Evolutionary conservation across 2,888 invertebrate species (phyloP).

Genomic region (Caenorhabditis parvicauda): DNA sequence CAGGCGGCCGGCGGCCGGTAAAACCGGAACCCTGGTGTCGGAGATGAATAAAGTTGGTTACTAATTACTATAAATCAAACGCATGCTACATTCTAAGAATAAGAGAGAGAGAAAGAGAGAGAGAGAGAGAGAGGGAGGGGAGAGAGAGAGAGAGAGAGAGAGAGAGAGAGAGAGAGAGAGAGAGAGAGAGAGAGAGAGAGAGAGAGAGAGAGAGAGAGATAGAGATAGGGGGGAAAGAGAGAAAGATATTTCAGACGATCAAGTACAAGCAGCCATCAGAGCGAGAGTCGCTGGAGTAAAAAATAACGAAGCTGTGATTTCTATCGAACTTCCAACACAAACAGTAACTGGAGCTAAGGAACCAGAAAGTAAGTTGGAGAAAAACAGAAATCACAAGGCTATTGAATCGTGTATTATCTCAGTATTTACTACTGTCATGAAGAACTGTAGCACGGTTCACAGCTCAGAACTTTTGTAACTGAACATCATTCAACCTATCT

Average conservation of each 20-base stretch:
- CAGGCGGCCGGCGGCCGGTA: neutral
- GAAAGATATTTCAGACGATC: slow-evolving; percentile 19
- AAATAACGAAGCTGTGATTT: slow-evolving; percentile 19
- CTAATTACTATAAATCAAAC: too few relatives aligned
- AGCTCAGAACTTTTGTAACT: too few relatives aligned
- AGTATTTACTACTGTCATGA: too few relatives aligned
- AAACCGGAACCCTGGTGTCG: neutral
- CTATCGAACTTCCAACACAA: slow-evolving; percentile 22
- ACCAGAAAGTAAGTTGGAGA: slow-evolving; percentile 30
- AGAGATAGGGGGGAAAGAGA: neutral
- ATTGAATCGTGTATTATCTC: neutral
- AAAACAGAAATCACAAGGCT: neutral
- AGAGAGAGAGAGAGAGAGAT: neutral
- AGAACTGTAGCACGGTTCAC: too few relatives aligned
- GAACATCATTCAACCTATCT: too few relatives aligned
- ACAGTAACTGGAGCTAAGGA: slow-evolving; percentile 6
- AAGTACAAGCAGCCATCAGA: slow-evolving; percentile 23
- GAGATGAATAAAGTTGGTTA: neutral
- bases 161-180: neutral
- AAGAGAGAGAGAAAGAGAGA: neutral
- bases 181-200: neutral
- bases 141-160: neutral
- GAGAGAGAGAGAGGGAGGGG: neutral
- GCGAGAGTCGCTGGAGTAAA: slow-evolving; percentile 23
- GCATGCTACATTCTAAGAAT: too few relatives aligned